These are phyloP conservation scores for Epiblema foenella DNA, from an alignment of 2,888 invertebrate genomes.

Conservation along the genomic window DNA sequence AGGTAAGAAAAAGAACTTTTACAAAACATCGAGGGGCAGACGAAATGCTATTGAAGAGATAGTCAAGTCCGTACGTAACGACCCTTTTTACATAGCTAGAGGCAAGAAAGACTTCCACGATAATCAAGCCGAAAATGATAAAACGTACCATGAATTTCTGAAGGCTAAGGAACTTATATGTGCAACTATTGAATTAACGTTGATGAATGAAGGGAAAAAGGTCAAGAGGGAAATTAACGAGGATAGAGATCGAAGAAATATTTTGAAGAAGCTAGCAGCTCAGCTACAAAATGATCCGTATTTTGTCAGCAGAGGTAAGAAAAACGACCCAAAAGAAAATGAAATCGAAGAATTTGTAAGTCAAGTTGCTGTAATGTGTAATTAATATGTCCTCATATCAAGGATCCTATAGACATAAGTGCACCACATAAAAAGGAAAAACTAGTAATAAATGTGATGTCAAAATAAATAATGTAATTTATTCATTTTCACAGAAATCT, in stretches of 20 bases:
- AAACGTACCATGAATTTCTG: slow-evolving; percentile 53
- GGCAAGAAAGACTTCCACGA: slow-evolving; percentile 72
- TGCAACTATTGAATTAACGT: slow-evolving; percentile 65
- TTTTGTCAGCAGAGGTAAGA: slow-evolving; percentile 78
- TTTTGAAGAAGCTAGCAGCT: slow-evolving; percentile 73
- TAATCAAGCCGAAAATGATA: slow-evolving; percentile 54
- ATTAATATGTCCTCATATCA: slow-evolving; percentile 50
- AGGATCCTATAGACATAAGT: slow-evolving; percentile 45
- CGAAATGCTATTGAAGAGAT: slow-evolving; percentile 76
- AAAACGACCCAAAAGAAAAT: slow-evolving; percentile 57
- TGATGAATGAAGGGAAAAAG: slow-evolving; percentile 55
- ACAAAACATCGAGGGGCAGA: slow-evolving; percentile 65
- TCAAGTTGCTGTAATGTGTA: slow-evolving; percentile 67
- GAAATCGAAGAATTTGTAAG: slow-evolving; percentile 65
- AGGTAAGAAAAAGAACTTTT: slow-evolving; percentile 67
- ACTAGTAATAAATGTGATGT: background rate
- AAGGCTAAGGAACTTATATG: slow-evolving; percentile 74
- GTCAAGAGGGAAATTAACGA: slow-evolving; percentile 68
- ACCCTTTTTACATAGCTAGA: slow-evolving; percentile 82
- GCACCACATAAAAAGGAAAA: slow-evolving; percentile 28
- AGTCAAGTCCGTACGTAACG: slow-evolving; percentile 77
- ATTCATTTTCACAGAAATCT: slow-evolving; percentile 25
- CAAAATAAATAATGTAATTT: slow-evolving; percentile 17
- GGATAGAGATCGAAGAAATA: slow-evolving; percentile 72
- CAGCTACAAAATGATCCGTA: slow-evolving; percentile 78